Evolutionary conservation across 92 coral and sea anemone genomes (phyloP).

Genomic region (Porites cylindrica): DNA sequence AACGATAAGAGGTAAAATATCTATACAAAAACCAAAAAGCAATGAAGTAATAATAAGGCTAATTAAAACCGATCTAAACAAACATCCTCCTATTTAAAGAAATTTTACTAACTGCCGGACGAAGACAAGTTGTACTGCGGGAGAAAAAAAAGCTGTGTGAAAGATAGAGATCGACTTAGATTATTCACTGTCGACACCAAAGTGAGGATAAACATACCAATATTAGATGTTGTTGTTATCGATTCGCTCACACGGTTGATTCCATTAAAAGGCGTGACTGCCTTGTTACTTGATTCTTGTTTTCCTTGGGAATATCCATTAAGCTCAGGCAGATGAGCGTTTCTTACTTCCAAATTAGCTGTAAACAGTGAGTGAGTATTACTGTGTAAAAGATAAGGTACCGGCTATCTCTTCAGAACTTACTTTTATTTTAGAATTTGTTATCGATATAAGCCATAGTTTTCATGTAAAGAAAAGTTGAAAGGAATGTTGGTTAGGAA

Average conservation of each 20-base stretch:
- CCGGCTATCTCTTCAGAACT: neutral
- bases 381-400: neutral
- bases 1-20: too few relatives aligned
- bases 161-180: neutral
- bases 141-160: neutral
- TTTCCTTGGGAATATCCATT: slow-evolving; percentile 39
- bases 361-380: slow-evolving; percentile 11
- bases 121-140: neutral
- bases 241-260: neutral
- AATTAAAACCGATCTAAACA: too few relatives aligned
- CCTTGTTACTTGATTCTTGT: slow-evolving; percentile 20
- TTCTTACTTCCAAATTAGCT: slow-evolving; percentile 43
- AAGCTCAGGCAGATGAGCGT: slow-evolving; percentile 31
- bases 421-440: too few relatives aligned
- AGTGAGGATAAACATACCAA: slow-evolving; percentile 12
- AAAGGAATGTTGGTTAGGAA: too few relatives aligned
- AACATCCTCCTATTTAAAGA: too few relatives aligned
- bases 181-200: neutral
- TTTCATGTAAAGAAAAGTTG: too few relatives aligned
- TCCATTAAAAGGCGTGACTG: slow-evolving; percentile 8
- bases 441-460: too few relatives aligned
- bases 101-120: neutral
- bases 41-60: too few relatives aligned
- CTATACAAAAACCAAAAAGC: too few relatives aligned
- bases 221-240: neutral